Evolutionary conservation across 2,113 vertebrate species (phyloP), one percentile per base, ranked within the genome.

Genomic region (Alces alces): DNA sequence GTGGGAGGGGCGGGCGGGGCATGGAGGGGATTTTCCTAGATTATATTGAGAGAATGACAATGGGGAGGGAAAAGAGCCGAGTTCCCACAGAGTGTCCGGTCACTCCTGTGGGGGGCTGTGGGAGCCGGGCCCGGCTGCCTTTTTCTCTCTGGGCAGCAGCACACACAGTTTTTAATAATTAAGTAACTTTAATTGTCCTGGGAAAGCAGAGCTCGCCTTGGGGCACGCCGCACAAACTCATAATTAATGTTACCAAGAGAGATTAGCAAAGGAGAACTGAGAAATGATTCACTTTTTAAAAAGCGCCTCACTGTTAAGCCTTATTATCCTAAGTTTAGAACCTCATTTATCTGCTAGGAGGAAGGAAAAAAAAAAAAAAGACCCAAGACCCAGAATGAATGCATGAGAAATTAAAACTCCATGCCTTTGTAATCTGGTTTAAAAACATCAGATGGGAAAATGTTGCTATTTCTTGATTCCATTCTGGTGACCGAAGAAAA

Each of bases 101-200:
- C 96, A 98, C 97, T 89, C 98, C 98, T 97, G 98, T 98, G 98
- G 99, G 98, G 99, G 98, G 98, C 97, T 96, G 98, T 98, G 98
- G 99, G 99, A 99, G 99, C 99, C 12, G 30, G 92, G 97, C 98
- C 98, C 1, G 98, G 98, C 98, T 95, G 98, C 98, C 98, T 98
- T 97, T 98, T 98, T 97, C 93, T 98, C 98, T 98, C 97, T 95
- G 98, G 98, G 98, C 97, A 98, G 98, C 98, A 98, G 98, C 98
- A 96, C 98, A 98, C 98, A 98, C 83, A 95, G 98, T 98, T 98
- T 98, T 98, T 98, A 98, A 99, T 99, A 99, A 98, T 99, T 99
- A 99, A 99, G 99, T 99, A 99, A 99, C 99, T 99, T 99, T 99
- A 99, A 99, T 99, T 99, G 99, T 99, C 99, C 99, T 99, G 99